phyloP scores from a whole-genome alignment of 2,888 invertebrate genomes.

The Artemia sp. region DNA sequence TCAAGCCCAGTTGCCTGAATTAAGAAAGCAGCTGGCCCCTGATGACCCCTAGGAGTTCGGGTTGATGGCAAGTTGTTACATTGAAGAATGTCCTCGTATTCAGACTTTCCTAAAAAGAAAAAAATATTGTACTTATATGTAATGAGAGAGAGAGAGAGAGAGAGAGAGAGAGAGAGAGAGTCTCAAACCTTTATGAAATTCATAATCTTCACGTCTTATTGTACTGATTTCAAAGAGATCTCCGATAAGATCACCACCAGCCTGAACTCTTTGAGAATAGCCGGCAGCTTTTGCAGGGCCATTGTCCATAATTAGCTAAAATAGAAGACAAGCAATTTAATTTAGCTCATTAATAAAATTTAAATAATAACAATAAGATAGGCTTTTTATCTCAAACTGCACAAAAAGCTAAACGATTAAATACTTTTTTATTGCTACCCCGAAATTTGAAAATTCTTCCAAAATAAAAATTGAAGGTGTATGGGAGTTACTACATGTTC shows the following conservation, averaged over 20 bases:
- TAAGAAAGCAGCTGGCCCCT: constrained; percentile 71
- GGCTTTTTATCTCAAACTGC: constrained; percentile 17
- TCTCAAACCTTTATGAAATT: constrained; percentile 40
- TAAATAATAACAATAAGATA: background rate
- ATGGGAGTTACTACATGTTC: no score
- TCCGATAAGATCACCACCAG: constrained; percentile 48
- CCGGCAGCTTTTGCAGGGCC: constrained; percentile 44
- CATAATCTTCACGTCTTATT: constrained; percentile 54
- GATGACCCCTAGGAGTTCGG: constrained; percentile 58
- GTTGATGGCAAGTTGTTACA: constrained; percentile 50
- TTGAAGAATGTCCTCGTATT: constrained; percentile 71
- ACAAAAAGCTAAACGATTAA: constrained; percentile 11
- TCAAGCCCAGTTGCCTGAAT: constrained; percentile 63
- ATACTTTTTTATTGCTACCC: background rate
- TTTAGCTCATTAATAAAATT: constrained; percentile 18
- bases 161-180: background rate
- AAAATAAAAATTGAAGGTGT: no score
- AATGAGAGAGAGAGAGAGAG: background rate
- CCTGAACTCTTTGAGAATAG: constrained; percentile 45
- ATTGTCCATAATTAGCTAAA: constrained; percentile 52
- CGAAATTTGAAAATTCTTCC: background rate
- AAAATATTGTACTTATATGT: constrained; percentile 16
- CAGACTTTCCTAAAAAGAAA: constrained; percentile 38
- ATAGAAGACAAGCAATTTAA: constrained; percentile 10
- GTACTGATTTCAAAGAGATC: constrained; percentile 68